These are phyloP conservation scores for Passer montanus DNA, from an alignment of 2,113 vertebrate species.

Conservation along the genomic window DNA sequence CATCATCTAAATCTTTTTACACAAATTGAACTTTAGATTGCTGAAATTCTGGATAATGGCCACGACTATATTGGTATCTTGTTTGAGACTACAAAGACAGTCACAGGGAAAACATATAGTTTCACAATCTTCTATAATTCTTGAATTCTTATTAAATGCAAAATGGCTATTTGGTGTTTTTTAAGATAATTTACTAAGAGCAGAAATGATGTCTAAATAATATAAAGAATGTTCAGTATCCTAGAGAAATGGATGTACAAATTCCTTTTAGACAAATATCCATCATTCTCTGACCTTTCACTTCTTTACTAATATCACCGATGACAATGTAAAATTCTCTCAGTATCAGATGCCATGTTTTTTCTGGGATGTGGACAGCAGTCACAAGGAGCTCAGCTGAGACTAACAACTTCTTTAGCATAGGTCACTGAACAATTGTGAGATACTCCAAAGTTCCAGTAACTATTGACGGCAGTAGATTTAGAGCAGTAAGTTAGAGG, in stretches of 20 bases:
- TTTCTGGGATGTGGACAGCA: background rate
- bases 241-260: background rate
- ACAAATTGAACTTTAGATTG: background rate
- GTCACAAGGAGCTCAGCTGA: background rate
- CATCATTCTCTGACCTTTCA: background rate
- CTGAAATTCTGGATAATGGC: background rate
- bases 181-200: background rate
- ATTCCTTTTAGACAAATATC: background rate
- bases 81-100: background rate
- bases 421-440: conserved; percentile 5
- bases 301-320: background rate
- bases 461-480: background rate
- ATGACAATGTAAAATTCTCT: background rate
- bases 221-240: background rate
- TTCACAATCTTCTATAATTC: background rate
- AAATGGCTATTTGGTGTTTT: background rate
- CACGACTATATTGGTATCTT: background rate
- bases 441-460: background rate
- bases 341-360: background rate
- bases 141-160: background rate
- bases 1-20: background rate
- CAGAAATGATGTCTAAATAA: background rate
- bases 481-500: conserved; percentile 11
- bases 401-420: conserved; percentile 37
- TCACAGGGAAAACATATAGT: background rate